These are phyloP conservation scores for Okamejei kenojei DNA, from an alignment of 2,797 vertebrate genomes.

Conservation along the genomic window DNA sequence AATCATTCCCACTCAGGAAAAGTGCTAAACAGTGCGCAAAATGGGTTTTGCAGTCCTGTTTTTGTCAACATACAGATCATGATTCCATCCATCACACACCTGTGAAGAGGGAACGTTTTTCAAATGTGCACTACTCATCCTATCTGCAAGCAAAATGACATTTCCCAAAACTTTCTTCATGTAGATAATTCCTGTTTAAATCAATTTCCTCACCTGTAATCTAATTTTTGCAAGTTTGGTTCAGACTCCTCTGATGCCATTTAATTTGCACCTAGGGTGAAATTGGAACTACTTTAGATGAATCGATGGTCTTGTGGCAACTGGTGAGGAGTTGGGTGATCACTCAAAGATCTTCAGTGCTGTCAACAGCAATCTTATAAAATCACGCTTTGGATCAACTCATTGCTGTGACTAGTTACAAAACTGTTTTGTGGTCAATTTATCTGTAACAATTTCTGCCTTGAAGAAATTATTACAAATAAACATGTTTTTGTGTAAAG, in stretches of 20 bases:
- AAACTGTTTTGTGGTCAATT: background rate
- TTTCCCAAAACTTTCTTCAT: background rate
- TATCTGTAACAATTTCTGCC: background rate
- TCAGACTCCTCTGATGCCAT: background rate
- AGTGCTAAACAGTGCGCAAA: background rate
- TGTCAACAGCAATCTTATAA: background rate
- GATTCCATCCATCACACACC: background rate
- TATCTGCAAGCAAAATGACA: conserved; percentile 48
- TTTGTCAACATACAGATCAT: background rate
- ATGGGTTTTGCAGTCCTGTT: background rate
- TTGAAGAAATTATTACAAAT: background rate
- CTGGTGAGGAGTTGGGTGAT: conserved; percentile 7
- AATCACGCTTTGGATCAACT: background rate
- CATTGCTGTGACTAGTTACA: background rate
- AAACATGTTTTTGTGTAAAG: background rate
- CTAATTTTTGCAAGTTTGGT: background rate
- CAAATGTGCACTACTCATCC: conserved; percentile 49
- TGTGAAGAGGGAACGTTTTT: conserved; percentile 43
- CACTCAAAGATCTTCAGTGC: background rate
- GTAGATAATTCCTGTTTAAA: background rate
- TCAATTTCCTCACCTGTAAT: background rate
- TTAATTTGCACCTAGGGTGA: background rate
- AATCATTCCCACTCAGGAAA: background rate
- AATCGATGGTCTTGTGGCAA: background rate
- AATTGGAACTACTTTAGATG: background rate